phyloP scores from a whole-genome alignment of 2,797 vertebrate species.

The Xiphorhynchus erythropygius region DNA sequence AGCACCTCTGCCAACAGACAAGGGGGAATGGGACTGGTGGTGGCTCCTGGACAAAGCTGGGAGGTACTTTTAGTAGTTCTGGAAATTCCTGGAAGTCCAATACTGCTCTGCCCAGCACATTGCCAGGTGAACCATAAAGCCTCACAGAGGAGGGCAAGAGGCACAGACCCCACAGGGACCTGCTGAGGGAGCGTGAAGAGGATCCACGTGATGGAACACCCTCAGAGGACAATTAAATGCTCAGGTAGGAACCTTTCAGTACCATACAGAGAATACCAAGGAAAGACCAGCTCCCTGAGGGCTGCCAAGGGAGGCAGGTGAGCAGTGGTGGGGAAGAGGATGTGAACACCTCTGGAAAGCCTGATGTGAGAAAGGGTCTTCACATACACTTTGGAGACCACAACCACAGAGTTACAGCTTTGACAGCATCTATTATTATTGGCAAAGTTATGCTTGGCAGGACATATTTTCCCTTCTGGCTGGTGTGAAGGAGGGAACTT shows the following conservation, averaged over 20 bases:
- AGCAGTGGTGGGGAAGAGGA: background rate
- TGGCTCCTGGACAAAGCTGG: background rate
- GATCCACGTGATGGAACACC: background rate
- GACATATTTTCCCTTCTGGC: background rate
- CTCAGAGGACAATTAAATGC: background rate
- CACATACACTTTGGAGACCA: background rate
- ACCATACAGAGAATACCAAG: background rate
- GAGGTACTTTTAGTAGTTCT: background rate
- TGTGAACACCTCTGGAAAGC: background rate
- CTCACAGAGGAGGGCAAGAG: background rate
- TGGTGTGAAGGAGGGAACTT: background rate
- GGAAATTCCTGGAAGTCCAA: background rate
- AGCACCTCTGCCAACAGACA: background rate
- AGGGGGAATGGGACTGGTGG: fast-evolving
- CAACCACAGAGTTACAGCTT: background rate
- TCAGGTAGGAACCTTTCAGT: background rate
- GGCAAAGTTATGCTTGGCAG: background rate
- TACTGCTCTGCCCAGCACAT: background rate
- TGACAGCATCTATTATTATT: background rate
- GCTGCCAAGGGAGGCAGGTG: background rate
- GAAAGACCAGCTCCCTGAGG: background rate
- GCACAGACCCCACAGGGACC: background rate
- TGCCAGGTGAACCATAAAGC: background rate
- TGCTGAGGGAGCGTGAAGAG: background rate
- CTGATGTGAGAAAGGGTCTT: background rate